phyloP scores from a whole-genome alignment of 1,140 invertebrate genomes.

The Anthonomus grandis region DNA sequence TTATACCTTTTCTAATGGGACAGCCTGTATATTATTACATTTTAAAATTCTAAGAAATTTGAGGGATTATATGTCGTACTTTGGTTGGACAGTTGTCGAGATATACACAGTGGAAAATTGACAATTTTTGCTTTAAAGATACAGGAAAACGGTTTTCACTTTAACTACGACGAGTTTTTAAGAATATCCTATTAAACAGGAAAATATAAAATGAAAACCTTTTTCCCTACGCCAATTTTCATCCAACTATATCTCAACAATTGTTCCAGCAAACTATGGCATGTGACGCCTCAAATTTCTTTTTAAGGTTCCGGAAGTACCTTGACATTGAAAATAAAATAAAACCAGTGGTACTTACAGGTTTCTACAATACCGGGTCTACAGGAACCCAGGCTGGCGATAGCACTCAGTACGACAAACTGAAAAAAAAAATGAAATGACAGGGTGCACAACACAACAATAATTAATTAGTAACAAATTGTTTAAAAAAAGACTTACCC shows the following conservation, averaged over 20 bases:
- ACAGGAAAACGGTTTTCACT: too few species aligned
- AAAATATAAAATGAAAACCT: not conserved
- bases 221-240: not conserved
- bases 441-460: too few species aligned
- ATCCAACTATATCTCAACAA: not conserved
- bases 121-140: too few species aligned
- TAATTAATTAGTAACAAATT: too few species aligned
- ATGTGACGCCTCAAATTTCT: not conserved
- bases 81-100: too few species aligned
- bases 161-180: not conserved
- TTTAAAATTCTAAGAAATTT: too few species aligned
- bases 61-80: too few species aligned
- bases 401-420: slow-evolving; percentile 18
- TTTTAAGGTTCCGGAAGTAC: not conserved
- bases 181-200: not conserved
- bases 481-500: too few species aligned
- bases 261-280: not conserved
- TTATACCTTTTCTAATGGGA: too few species aligned
- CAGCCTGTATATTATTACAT: too few species aligned
- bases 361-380: slow-evolving; percentile 22
- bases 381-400: slow-evolving; percentile 7
- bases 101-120: too few species aligned
- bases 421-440: slow-evolving; percentile 7
- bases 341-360: slow-evolving; percentile 23
- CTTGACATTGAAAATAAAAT: not conserved